Evolutionary conservation across 1,140 invertebrate species (phyloP).

Genomic region (Zaprionus lachaisei): DNA sequence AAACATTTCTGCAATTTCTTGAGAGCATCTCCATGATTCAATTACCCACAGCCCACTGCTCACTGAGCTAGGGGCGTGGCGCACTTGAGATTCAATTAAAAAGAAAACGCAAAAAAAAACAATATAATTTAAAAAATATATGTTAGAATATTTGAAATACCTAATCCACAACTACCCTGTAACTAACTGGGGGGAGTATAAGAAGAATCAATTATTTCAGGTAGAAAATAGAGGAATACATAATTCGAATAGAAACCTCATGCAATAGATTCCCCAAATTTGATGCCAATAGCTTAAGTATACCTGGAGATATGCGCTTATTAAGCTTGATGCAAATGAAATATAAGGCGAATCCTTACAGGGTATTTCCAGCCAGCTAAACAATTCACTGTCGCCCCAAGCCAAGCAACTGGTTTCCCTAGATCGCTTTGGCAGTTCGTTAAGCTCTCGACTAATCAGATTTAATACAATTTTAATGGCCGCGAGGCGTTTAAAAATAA

Average conservation of each 20-base stretch:
- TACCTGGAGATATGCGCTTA: background rate
- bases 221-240: background rate
- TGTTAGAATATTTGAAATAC: background rate
- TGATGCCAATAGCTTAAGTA: background rate
- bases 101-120: slow-evolving; percentile 13
- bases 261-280: background rate
- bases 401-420: slow-evolving; percentile 24
- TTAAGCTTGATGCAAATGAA: no score
- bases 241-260: background rate
- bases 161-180: background rate
- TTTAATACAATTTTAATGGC: slow-evolving; percentile 39
- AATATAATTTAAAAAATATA: background rate
- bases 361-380: slow-evolving; percentile 18
- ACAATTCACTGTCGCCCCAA: slow-evolving; percentile 26
- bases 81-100: slow-evolving; percentile 21
- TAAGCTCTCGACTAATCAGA: slow-evolving; percentile 41
- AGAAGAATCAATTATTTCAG: background rate
- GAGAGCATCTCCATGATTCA: slow-evolving; percentile 62
- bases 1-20: slow-evolving; percentile 62
- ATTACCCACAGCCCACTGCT: slow-evolving; percentile 71
- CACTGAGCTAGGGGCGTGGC: slow-evolving; percentile 34
- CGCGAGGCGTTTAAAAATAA: slow-evolving; percentile 27
- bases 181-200: background rate
- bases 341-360: background rate
- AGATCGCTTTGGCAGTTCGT: slow-evolving; percentile 17